phyloP scores from a whole-genome alignment of 2,888 invertebrate genomes.

The Phania funesta region DNA sequence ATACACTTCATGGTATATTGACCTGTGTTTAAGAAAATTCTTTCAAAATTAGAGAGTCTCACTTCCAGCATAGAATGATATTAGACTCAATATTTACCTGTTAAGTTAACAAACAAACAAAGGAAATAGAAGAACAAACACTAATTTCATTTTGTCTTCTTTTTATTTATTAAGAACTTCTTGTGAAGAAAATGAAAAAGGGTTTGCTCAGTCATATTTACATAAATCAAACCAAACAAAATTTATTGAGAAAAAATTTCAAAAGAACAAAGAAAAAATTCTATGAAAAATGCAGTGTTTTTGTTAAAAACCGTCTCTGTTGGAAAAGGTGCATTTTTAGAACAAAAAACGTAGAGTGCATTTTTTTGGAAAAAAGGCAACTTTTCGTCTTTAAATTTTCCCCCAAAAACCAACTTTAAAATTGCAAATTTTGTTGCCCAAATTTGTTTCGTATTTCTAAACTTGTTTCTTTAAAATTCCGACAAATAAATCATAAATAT shows the following conservation, averaged over 20 bases:
- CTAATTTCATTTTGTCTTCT: background rate
- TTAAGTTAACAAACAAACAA: slow-evolving; percentile 17
- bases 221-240: too few species aligned
- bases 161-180: background rate
- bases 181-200: background rate
- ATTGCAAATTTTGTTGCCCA: slow-evolving; percentile 22
- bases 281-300: background rate
- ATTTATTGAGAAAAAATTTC: too few species aligned
- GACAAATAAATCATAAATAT: slow-evolving; percentile 22
- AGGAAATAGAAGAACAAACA: slow-evolving; percentile 27
- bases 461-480: background rate
- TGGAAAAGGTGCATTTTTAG: background rate
- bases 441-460: slow-evolving; percentile 14
- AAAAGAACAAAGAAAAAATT: background rate
- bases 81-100: slow-evolving; percentile 56
- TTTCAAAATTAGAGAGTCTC: background rate
- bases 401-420: background rate
- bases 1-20: slow-evolving; percentile 26
- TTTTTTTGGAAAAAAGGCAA: background rate
- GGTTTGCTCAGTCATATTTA: too few species aligned
- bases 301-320: background rate
- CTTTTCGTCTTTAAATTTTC: background rate
- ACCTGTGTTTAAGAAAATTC: slow-evolving; percentile 2
- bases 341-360: background rate
- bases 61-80: background rate